Evolutionary conservation across 2,888 invertebrate species (phyloP).

Genomic region (Trypoxylon attenuatum): DNA sequence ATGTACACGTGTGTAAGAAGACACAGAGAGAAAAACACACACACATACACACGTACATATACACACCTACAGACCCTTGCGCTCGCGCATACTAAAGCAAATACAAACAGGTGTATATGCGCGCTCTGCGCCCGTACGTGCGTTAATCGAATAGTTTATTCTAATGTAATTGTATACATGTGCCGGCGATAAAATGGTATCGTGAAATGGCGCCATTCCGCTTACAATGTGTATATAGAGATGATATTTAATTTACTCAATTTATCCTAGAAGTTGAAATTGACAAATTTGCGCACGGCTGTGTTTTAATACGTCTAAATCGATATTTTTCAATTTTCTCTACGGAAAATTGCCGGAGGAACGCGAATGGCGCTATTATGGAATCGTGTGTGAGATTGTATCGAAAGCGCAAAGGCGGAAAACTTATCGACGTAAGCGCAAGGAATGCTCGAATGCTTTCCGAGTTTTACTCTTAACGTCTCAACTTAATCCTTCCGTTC

Average conservation of each 20-base stretch:
- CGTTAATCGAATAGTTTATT: conserved; percentile 44
- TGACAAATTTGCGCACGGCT: background rate
- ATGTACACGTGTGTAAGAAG: conserved; percentile 47
- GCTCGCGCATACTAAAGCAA: conserved; percentile 8
- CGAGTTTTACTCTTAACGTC: too few relatives aligned
- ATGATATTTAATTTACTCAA: background rate
- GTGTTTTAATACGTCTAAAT: background rate
- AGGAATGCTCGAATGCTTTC: too few relatives aligned
- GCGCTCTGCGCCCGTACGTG: background rate
- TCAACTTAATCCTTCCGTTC: too few relatives aligned
- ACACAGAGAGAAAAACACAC: conserved; percentile 18
- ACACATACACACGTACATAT: conserved; percentile 2
- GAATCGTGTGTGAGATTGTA: too few relatives aligned
- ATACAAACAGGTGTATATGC: conserved; percentile 14
- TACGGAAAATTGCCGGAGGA: background rate
- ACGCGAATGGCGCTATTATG: background rate
- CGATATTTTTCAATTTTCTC: conserved; percentile 4
- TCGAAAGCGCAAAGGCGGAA: too few relatives aligned
- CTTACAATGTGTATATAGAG: background rate
- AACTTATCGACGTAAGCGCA: too few relatives aligned
- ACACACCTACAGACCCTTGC: too few relatives aligned
- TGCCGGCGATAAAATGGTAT: conserved; percentile 14
- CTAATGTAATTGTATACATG: conserved; percentile 44
- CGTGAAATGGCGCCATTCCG: conserved; percentile 21
- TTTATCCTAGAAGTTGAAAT: background rate